Evolutionary conservation across 2,888 invertebrate species (phyloP).

Genomic region (Platynereis dumerilii): DNA sequence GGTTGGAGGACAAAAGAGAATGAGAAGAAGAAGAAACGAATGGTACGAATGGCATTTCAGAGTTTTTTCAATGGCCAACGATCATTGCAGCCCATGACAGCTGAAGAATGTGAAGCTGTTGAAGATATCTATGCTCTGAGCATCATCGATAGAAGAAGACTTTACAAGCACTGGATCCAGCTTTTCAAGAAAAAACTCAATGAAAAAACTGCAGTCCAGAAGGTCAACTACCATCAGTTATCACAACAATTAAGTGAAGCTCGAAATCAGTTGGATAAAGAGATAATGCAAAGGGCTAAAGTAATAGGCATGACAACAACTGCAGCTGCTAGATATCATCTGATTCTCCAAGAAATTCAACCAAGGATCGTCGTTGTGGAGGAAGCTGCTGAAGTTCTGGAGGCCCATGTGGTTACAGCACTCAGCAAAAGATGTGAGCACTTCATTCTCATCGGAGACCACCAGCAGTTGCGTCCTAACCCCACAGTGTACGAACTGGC

Average conservation of each 20-base stretch:
- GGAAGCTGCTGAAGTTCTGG: slow-evolving; percentile 88
- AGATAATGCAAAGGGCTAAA: slow-evolving; percentile 42
- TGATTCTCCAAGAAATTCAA: slow-evolving; percentile 50
- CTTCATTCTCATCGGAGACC: slow-evolving; percentile 83
- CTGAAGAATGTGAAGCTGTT: slow-evolving; percentile 40
- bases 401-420: slow-evolving; percentile 80
- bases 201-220: slow-evolving; percentile 28
- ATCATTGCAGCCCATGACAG: slow-evolving; percentile 40
- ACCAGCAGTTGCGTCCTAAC: slow-evolving; percentile 79
- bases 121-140: slow-evolving; percentile 45
- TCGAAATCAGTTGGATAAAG: slow-evolving; percentile 41
- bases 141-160: slow-evolving; percentile 62
- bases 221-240: slow-evolving; percentile 34
- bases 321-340: slow-evolving; percentile 53
- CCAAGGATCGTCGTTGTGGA: slow-evolving; percentile 71
- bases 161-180: slow-evolving; percentile 62
- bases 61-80: no score
- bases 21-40: no score
- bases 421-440: slow-evolving; percentile 78
- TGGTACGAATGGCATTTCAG: no score
- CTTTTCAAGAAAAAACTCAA: slow-evolving; percentile 35
- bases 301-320: slow-evolving; percentile 61
- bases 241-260: slow-evolving; percentile 37
- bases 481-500: slow-evolving; percentile 75
- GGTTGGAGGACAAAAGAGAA: no score